phyloP scores from a whole-genome alignment of 2,797 vertebrate genomes.

The Phoxinus dragarum region DNA sequence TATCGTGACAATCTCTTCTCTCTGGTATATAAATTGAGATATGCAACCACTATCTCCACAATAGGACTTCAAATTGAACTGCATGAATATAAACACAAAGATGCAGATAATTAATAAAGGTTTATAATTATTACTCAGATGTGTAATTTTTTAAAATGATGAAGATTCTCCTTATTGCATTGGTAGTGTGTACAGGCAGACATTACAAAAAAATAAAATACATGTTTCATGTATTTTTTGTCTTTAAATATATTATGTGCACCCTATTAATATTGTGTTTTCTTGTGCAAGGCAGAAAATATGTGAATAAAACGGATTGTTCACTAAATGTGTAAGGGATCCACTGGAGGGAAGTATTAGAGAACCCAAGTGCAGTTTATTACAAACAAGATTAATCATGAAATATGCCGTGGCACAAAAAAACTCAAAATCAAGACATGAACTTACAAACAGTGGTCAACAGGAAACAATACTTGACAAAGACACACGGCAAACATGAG shows the following conservation, averaged over 20 bases:
- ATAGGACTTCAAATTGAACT: background rate
- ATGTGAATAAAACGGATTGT: background rate
- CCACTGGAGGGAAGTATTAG: too few species aligned
- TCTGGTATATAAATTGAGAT: constrained; percentile 47
- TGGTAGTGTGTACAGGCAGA: constrained; percentile 53
- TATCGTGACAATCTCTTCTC: constrained; percentile 36
- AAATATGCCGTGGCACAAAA: too few species aligned
- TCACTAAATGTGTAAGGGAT: too few species aligned
- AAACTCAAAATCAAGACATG: too few species aligned
- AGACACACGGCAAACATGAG: too few species aligned
- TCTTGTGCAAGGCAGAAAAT: background rate
- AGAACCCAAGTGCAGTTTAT: too few species aligned
- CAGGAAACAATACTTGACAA: too few species aligned
- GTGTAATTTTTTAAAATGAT: constrained; percentile 34
- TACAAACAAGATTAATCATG: too few species aligned
- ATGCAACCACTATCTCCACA: background rate
- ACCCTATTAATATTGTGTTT: background rate
- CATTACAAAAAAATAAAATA: background rate
- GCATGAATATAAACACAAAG: background rate
- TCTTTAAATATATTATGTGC: background rate
- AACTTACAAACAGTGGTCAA: too few species aligned
- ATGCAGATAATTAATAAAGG: constrained; percentile 18
- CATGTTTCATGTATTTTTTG: too few species aligned
- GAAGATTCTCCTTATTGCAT: constrained; percentile 32
- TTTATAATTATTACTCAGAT: background rate